phyloP scores from a whole-genome alignment of 2,797 vertebrate species.

The Acrossocheilus wenchowensis region DNA sequence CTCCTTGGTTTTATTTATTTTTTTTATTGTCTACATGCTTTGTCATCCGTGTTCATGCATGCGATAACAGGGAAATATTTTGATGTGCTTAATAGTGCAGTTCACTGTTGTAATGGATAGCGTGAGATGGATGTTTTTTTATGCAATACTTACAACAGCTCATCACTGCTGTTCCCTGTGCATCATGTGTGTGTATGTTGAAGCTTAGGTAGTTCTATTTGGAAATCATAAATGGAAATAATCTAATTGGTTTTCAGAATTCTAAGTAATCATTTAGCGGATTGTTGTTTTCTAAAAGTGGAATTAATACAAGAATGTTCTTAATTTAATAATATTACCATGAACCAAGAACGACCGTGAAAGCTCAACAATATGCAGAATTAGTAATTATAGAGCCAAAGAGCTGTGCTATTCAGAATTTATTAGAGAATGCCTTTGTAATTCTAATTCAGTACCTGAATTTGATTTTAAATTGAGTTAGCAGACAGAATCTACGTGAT shows the following conservation, averaged over 20 bases:
- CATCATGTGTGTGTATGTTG: neutral
- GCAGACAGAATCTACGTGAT: neutral
- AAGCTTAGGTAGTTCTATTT: neutral
- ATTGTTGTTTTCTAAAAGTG: neutral
- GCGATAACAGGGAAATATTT: constrained; percentile 21
- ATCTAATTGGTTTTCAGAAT: neutral
- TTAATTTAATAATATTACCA: neutral
- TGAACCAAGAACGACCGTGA: neutral
- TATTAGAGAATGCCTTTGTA: neutral
- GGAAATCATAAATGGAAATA: neutral
- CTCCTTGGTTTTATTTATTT: neutral
- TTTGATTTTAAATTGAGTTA: too few species aligned
- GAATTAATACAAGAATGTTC: neutral
- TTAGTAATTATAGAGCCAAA: neutral
- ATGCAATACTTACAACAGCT: neutral
- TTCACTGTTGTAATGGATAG: neutral
- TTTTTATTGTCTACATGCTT: neutral
- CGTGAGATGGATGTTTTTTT: neutral
- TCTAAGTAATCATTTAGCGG: neutral
- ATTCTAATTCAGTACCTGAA: neutral
- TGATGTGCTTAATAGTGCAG: neutral
- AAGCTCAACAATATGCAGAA: neutral
- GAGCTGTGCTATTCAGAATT: neutral
- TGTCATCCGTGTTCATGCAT: neutral
- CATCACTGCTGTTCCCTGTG: neutral